Evolutionary conservation across 2,797 vertebrate species (phyloP).

Genomic region (Gallinago solitaria): DNA sequence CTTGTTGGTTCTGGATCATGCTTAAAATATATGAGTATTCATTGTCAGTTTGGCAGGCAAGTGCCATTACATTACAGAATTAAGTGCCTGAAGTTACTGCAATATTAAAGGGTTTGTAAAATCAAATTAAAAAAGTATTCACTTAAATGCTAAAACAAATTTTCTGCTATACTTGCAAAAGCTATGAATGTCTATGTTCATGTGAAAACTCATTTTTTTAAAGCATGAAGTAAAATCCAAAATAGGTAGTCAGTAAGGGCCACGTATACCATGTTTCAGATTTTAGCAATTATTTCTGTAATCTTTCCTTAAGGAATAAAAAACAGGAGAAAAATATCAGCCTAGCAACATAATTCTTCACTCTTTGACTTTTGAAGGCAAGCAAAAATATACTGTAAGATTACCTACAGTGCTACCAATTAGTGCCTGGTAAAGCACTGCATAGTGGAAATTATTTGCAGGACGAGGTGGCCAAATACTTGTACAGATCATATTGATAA

Average conservation of each 20-base stretch:
- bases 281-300: not conserved
- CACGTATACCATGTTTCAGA: not conserved
- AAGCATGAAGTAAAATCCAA: not conserved
- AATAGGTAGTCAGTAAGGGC: not conserved
- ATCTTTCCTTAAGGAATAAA: not conserved
- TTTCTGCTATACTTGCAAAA: not conserved
- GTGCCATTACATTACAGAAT: not conserved
- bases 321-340: conserved; percentile 12
- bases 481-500: conserved; percentile 43
- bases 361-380: conserved; percentile 7
- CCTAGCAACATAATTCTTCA: conserved; percentile 14
- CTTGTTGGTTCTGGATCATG: not conserved
- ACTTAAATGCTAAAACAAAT: not conserved
- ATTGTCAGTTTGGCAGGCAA: conserved; percentile 1
- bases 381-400: not conserved
- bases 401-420: conserved; percentile 37
- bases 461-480: conserved; percentile 10
- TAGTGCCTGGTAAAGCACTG: conserved; percentile 25
- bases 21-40: not conserved
- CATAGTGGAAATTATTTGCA: conserved; percentile 30
- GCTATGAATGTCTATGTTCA: not conserved
- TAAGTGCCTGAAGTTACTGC: not conserved
- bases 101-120: not conserved
- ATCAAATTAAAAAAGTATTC: not conserved
- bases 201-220: not conserved